Evolutionary conservation across 1,140 invertebrate species (phyloP), one percentile per base, ranked within the genome.

Genomic region (Araneus ventricosus): DNA sequence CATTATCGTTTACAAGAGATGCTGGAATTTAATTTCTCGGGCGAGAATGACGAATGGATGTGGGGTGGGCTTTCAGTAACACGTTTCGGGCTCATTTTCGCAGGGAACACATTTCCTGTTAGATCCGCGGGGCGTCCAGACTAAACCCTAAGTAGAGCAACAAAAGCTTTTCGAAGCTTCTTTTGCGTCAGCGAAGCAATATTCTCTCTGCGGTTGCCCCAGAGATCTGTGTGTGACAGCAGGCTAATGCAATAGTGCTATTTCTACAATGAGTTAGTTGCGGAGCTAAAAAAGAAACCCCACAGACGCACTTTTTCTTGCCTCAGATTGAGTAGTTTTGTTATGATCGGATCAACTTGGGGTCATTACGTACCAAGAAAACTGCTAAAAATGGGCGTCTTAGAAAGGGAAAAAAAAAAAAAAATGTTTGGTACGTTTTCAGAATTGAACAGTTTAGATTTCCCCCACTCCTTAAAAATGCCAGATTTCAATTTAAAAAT

Each of bases 161-260:
- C 80, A 82, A 82, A 82, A 22, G 24, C 37, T n/a, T 82, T n/a
- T 41, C 7, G 37, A n/a, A 67, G n/a, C 63, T 67, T 67, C 63
- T 8, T 22, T 67, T 82, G 80, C 80, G 80, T 82, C 80, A 45
- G 27, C 14, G 34, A 80, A 80, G 75, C 10, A 80, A 80, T 80
- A 80, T 80, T 34, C 27, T 41, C 80, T n/a, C 41, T 45, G 80
- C 39, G 80, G 80, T 82, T 45, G 14, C 30, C 24, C 14, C 27
- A 24, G 30, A 39, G 75, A n/a, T 82, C 39, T 41, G 79, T 41
- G 22, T 39, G 39, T 52, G 80, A 52, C 39, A 82, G 41, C 37
- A 30, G 41, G 7, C 7, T 45, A 45, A 17, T 41, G 41, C 80
- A 82, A 52, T 30, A 41, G n/a, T 17, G 80, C 39, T 27, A 39